Percentiles rank a stretch among this genome's conserved stretches.
Conservation (phyloP, 1,140 invertebrate genomes). For the Caenorhabditis brenneri region DNA sequence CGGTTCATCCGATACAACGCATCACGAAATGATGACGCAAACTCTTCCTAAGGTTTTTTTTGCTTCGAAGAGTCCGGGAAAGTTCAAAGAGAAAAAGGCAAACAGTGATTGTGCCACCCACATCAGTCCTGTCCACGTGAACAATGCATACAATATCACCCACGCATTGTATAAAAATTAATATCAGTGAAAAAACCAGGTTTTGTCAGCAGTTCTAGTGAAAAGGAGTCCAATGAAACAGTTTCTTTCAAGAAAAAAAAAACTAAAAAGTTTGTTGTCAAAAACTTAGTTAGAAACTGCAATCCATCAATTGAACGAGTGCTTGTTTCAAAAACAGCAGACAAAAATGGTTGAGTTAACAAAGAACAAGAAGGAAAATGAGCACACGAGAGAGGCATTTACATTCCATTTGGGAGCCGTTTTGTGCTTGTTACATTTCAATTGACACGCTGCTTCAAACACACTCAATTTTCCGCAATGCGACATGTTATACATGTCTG, state of each 20-base stretch:
- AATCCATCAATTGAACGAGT: no score
- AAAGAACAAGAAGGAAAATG: background rate
- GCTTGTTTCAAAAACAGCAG: background rate
- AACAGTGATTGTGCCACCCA: slow-evolving; percentile 34
- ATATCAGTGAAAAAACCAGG: background rate
- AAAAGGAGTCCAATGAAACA: no score
- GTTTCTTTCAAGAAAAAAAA: no score
- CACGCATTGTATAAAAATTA: background rate
- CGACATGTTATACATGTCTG: slow-evolving; percentile 35
- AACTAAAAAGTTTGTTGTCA: no score
- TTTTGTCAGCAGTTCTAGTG: background rate
- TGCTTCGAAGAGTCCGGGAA: background rate
- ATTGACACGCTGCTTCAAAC: slow-evolving; percentile 40
- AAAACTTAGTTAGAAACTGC: no score
- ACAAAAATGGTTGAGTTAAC: no score
- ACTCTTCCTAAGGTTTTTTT: background rate
- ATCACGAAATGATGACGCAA: slow-evolving; percentile 18
- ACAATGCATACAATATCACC: background rate
- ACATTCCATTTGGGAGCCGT: slow-evolving; percentile 23
- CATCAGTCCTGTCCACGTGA: background rate
- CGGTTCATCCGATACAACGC: slow-evolving; percentile 17
- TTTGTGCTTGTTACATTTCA: slow-evolving; percentile 36
- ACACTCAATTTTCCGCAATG: slow-evolving; percentile 21
- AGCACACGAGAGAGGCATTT: background rate
- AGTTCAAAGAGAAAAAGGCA: slow-evolving; percentile 17